Evolutionary conservation across 1,140 invertebrate genomes (phyloP), one percentile per base, ranked within the genome.

Genomic region (Eulimnadia texana): DNA sequence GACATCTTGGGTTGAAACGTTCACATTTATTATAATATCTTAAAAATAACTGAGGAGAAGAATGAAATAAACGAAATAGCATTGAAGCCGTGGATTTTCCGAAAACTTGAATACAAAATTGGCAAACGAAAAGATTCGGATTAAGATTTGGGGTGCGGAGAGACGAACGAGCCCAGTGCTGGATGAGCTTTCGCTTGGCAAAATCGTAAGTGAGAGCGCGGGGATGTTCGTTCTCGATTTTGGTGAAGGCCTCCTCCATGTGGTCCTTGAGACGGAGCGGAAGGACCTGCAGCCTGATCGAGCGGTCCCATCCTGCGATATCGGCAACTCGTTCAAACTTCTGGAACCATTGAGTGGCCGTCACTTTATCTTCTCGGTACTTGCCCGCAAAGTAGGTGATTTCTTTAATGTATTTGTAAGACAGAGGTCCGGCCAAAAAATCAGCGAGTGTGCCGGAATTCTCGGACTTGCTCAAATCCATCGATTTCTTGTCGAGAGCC

Each of bases 211-310:
- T 54, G 28, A 51, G 25, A 2, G 16, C 11, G 1, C 1, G 13
- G 13, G 28, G 25, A 22, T 19, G 3, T 53, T 47, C 24, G 28
- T 61, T 63, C 61, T 64, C 56, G 50, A 47, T 64, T 28, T 56
- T 63, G 25, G 61, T 65, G 20, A 63, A 62, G 13, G 64, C 64
- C 53, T 67, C 66, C 1, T 29, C 61, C n/a, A 64, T 59, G 22
- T 67, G 64, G 29, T 63, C 60, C n/a, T 60, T 63, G 50, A 65
- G 61, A 50, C 64, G 60, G 63, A 60, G 3, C 27, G 50, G 19
- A 47, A 50, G 29, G 54, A 53, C 22, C 29, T 29, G 42, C 53
- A 28, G 3, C 42, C 58, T 9, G 20, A 47, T 16, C 47, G 28
- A 13, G 10, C 58, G 29, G 54, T 56, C 47, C 33, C 33, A 42